These are phyloP conservation scores for Lomographa bimaculata DNA, from an alignment of 2,888 invertebrate genomes.

Conservation along the genomic window DNA sequence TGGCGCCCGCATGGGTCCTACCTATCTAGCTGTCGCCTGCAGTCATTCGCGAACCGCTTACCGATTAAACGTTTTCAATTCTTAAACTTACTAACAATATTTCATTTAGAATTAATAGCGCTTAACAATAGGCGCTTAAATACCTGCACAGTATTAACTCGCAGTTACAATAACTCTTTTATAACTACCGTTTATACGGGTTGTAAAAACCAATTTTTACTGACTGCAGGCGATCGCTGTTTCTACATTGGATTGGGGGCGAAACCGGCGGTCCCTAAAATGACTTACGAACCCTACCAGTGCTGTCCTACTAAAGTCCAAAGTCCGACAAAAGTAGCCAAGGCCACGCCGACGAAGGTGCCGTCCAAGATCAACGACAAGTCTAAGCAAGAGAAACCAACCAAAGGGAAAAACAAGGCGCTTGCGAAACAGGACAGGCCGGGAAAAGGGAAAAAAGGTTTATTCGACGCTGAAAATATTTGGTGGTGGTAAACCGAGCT, in stretches of 20 bases:
- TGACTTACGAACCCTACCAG: conserved; percentile 94
- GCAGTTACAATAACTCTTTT: conserved; percentile 73
- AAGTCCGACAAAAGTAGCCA: conserved; percentile 91
- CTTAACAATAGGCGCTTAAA: conserved; percentile 66
- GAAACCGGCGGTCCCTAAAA: conserved; percentile 89
- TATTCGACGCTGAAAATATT: conserved; percentile 93
- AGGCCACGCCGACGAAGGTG: conserved; percentile 86
- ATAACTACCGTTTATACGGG: conserved; percentile 67
- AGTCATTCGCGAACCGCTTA: conserved; percentile 84
- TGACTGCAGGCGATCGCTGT: conserved; percentile 98
- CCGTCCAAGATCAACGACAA: conserved; percentile 79
- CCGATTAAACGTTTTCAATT: conserved; percentile 77
- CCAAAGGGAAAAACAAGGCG: conserved; percentile 77
- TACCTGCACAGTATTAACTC: conserved; percentile 76
- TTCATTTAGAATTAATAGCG: conserved; percentile 73
- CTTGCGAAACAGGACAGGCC: conserved; percentile 83
- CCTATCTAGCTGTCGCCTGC: conserved; percentile 85
- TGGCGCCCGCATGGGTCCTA: conserved; percentile 73
- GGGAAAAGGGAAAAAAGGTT: conserved; percentile 90
- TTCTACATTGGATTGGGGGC: conserved; percentile 98
- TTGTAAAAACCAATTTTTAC: conserved; percentile 92
- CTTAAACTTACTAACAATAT: conserved; percentile 77
- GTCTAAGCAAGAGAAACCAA: conserved; percentile 61
- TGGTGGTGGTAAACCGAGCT: conserved; percentile 88
- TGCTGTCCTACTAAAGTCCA: conserved; percentile 95